Evolutionary conservation across 2,888 invertebrate genomes (phyloP).

Genomic region (Tachina fera): DNA sequence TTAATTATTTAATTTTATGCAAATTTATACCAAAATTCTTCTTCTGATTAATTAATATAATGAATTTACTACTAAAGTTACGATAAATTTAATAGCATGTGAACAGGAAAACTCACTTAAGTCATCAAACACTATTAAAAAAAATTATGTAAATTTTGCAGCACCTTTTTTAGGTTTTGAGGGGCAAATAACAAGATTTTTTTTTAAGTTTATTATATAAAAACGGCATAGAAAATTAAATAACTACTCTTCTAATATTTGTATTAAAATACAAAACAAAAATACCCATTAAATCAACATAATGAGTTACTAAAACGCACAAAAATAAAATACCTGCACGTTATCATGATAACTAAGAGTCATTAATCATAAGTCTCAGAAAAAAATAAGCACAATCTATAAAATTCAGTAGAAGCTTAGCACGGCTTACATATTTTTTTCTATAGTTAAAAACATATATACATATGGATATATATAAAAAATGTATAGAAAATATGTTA

Average conservation of each 20-base stretch:
- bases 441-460: conserved; percentile 5
- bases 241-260: background rate
- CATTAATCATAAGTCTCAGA: conserved; percentile 64
- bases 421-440: background rate
- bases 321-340: conserved; percentile 39
- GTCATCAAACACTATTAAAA: background rate
- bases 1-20: conserved; percentile 68
- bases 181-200: background rate
- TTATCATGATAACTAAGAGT: conserved; percentile 60
- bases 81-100: conserved; percentile 11
- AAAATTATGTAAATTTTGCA: background rate
- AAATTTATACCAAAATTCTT: conserved; percentile 53
- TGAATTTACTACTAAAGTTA: background rate
- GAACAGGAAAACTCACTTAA: conserved; percentile 58
- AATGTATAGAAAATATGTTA: conserved; percentile 19
- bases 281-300: conserved; percentile 35
- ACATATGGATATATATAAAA: too few species aligned
- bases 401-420: conserved; percentile 1
- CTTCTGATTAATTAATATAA: conserved; percentile 39
- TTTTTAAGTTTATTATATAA: background rate
- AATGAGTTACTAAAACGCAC: conserved; percentile 54
- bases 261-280: background rate
- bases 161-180: background rate
- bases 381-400: conserved; percentile 22
- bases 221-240: background rate